Percentiles rank a stretch among this genome's conserved stretches.
phyloP scores from a whole-genome alignment of 2,797 vertebrate species.

The Phoebastria nigripes region DNA sequence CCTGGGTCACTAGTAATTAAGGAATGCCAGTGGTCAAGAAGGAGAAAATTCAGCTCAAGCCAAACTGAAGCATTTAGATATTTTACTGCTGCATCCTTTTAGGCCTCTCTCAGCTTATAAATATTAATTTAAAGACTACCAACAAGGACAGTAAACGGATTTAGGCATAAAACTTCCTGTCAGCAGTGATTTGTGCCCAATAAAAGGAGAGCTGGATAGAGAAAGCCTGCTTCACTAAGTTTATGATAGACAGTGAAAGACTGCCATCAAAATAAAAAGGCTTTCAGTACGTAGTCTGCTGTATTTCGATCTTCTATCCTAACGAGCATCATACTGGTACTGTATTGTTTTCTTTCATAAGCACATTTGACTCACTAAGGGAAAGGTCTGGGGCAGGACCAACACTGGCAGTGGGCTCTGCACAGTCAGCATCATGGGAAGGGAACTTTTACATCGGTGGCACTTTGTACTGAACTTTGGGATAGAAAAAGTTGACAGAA shows the following conservation, averaged over 20 bases:
- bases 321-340: background rate
- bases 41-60: constrained; percentile 62
- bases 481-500: background rate
- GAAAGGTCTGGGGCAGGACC: constrained; percentile 28
- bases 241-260: constrained; percentile 79
- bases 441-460: background rate
- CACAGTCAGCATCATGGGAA: background rate
- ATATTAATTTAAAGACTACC: constrained; percentile 86
- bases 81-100: constrained; percentile 76
- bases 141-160: constrained; percentile 84
- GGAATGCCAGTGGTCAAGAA: constrained; percentile 74
- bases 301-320: constrained; percentile 28
- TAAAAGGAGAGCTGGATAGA: constrained; percentile 75
- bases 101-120: constrained; percentile 78
- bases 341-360: constrained; percentile 41
- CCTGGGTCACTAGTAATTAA: constrained; percentile 77
- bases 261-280: constrained; percentile 72
- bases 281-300: constrained; percentile 37
- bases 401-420: constrained; percentile 2
- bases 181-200: constrained; percentile 79
- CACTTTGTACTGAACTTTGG: background rate
- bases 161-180: constrained; percentile 81
- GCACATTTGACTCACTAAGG: background rate
- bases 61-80: constrained; percentile 73
- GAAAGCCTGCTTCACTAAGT: constrained; percentile 76